Conservation (phyloP, 2,888 invertebrate genomes). For the Pomacea canaliculata region DNA sequence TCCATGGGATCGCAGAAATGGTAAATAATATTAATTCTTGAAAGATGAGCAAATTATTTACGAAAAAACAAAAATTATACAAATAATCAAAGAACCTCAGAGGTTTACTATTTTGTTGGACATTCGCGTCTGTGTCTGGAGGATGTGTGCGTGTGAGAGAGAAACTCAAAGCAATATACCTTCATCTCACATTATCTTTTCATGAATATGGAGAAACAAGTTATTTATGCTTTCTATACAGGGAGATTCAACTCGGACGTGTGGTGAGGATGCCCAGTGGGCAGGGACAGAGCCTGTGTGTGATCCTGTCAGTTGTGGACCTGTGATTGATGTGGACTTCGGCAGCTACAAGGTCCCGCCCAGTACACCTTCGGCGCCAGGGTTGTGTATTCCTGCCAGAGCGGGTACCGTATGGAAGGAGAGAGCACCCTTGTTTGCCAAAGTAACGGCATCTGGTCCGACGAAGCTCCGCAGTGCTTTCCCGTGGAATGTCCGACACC, state of each 20-base stretch:
- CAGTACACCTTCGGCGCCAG: constrained; percentile 49
- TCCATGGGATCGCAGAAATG: too few species aligned
- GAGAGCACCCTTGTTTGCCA: constrained; percentile 32
- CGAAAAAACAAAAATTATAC: too few species aligned
- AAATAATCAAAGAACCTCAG: too few species aligned
- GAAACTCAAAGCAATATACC: too few species aligned
- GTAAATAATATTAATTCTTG: too few species aligned
- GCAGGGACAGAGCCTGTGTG: constrained; percentile 44
- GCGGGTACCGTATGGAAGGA: constrained; percentile 52
- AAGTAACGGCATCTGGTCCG: constrained; percentile 52
- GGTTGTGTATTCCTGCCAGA: constrained; percentile 44
- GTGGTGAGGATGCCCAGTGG: constrained; percentile 46
- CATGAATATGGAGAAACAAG: too few species aligned
- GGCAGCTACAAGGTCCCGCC: constrained; percentile 41
- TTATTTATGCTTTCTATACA: constrained; percentile 17
- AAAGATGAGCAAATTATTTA: too few species aligned
- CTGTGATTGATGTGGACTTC: constrained; percentile 31
- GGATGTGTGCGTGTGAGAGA: too few species aligned
- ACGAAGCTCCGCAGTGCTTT: constrained; percentile 49
- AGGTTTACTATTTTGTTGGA: too few species aligned
- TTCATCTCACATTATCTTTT: too few species aligned
- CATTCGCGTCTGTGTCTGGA: too few species aligned
- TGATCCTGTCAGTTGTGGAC: constrained; percentile 42
- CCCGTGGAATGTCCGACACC: constrained; percentile 58
- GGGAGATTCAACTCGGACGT: constrained; percentile 37